Conservation (phyloP, 2,888 invertebrate genomes). For the Agrotis exclamationis region DNA sequence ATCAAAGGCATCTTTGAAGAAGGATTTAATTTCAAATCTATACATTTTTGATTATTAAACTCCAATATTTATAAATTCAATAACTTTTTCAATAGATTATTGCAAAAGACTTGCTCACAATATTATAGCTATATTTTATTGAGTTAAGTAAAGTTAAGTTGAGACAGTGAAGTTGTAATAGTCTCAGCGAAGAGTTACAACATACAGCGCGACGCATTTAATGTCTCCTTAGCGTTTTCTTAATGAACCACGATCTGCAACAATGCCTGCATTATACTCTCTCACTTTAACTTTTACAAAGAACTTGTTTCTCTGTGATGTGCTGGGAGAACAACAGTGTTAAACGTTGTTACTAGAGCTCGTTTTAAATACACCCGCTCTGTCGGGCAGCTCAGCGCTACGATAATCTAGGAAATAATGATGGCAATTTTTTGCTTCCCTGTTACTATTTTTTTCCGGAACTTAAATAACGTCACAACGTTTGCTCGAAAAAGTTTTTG, state of each 20-base stretch:
- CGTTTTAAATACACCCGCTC: constrained; percentile 21
- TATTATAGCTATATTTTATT: not conserved
- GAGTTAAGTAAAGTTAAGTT: too few relatives aligned
- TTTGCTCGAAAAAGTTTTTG: constrained; percentile 54
- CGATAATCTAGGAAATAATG: constrained; percentile 4
- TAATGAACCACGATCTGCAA: constrained; percentile 25
- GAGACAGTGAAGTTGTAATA: not conserved
- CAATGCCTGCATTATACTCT: constrained; percentile 12
- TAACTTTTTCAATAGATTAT: not conserved
- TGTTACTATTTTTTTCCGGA: constrained; percentile 1
- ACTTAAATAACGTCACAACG: constrained; percentile 25
- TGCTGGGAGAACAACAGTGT: constrained; percentile 27
- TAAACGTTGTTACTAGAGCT: constrained; percentile 28
- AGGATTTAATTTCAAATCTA: too few relatives aligned
- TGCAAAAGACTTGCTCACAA: not conserved
- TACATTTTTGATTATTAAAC: too few relatives aligned
- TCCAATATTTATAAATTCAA: too few relatives aligned
- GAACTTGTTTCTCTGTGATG: not conserved
- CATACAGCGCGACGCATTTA: not conserved
- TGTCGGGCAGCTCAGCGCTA: not conserved
- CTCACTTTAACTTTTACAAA: constrained; percentile 24
- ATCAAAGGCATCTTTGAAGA: not conserved
- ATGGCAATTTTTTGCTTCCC: not conserved
- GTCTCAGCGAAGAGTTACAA: not conserved
- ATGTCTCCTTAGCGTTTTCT: constrained; percentile 2